Percentiles rank a stretch among this genome's conserved stretches.
phyloP scores from a whole-genome alignment of 2,797 vertebrate genomes.

The Columba guinea region DNA sequence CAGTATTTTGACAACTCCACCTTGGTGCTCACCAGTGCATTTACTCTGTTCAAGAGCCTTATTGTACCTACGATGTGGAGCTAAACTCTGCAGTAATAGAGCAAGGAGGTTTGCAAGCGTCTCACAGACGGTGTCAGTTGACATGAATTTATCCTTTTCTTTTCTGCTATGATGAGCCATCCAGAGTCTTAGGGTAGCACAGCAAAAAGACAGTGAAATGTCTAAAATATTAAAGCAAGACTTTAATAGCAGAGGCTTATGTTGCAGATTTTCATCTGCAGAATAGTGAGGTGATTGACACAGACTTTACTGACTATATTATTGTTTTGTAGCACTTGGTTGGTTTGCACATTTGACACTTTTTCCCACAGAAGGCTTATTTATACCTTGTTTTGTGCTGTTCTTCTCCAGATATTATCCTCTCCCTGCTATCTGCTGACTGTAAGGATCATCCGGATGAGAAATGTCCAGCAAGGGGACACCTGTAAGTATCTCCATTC shows the following conservation, averaged over 20 bases:
- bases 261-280: background rate
- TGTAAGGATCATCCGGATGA: slow-evolving; percentile 78
- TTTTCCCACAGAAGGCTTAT: background rate
- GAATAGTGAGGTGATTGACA: background rate
- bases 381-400: background rate
- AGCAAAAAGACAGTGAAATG: background rate
- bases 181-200: background rate
- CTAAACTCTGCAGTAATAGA: background rate
- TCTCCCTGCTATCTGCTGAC: slow-evolving; percentile 77
- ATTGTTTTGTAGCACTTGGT: background rate
- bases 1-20: background rate
- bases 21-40: background rate
- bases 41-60: background rate
- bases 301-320: background rate
- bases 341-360: background rate
- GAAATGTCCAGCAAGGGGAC: slow-evolving; percentile 69
- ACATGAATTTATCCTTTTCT: background rate
- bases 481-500: slow-evolving; percentile 68
- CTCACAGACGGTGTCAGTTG: background rate
- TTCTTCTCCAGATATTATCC: slow-evolving; percentile 47
- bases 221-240: background rate
- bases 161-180: background rate
- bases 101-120: background rate
- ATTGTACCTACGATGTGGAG: background rate
- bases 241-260: background rate